phyloP scores from a whole-genome alignment of 2,797 vertebrate genomes.

The Oreochromis grahami region DNA sequence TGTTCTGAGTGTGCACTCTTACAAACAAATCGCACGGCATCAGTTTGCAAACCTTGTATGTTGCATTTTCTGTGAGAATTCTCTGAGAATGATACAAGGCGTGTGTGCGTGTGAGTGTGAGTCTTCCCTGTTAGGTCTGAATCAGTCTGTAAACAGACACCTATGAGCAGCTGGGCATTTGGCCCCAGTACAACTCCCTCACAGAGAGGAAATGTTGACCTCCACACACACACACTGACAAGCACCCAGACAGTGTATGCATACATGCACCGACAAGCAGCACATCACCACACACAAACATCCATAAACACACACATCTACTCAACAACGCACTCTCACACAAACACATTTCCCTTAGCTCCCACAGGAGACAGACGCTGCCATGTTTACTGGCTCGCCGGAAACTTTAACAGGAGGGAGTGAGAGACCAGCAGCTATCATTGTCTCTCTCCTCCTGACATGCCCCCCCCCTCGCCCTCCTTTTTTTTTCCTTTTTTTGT shows the following conservation, averaged over 20 bases:
- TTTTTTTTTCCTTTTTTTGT: conserved; percentile 29
- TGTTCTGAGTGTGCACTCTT: not conserved
- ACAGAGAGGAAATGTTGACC: conserved; percentile 79
- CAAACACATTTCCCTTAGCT: conserved; percentile 68
- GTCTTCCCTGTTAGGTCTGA: conserved; percentile 44
- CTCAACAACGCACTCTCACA: conserved; percentile 49
- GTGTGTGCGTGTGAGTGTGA: not conserved
- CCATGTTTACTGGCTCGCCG: conserved; percentile 90
- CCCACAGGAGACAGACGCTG: conserved; percentile 83
- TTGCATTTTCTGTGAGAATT: conserved; percentile 14
- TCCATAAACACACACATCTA: conserved; percentile 60
- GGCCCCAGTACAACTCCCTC: conserved; percentile 74
- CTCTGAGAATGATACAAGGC: not conserved
- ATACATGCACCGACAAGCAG: conserved; percentile 47
- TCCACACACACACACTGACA: conserved; percentile 60
- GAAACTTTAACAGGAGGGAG: conserved; percentile 83
- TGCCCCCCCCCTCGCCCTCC: conserved; percentile 44
- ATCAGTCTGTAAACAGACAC: conserved; percentile 70
- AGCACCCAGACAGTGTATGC: conserved; percentile 28
- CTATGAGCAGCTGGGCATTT: conserved; percentile 90
- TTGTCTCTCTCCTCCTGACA: conserved; percentile 55
- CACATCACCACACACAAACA: conserved; percentile 60
- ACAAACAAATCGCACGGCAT: conserved; percentile 37
- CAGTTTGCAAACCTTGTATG: conserved; percentile 1
- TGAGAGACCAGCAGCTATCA: conserved; percentile 62